Conservation (phyloP, 2,113 vertebrate species). For the Platycercus adscitus region DNA sequence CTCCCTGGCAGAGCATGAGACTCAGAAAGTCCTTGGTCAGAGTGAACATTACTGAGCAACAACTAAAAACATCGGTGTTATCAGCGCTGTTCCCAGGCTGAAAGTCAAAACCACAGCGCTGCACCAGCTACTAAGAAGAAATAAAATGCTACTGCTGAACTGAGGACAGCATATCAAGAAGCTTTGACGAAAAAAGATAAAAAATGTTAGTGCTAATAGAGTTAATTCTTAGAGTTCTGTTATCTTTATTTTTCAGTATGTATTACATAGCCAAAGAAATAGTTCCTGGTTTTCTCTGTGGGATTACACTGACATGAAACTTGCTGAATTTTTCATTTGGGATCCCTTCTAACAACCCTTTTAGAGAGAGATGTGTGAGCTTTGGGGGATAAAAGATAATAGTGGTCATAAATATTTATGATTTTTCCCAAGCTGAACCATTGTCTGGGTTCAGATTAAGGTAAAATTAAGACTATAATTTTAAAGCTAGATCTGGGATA, state of each 20-base stretch:
- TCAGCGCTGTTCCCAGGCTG: too few species aligned
- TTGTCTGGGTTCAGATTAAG: neutral
- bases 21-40: too few species aligned
- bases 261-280: neutral
- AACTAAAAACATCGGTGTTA: too few species aligned
- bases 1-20: too few species aligned
- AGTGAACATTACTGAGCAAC: too few species aligned
- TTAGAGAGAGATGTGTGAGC: neutral
- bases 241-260: neutral
- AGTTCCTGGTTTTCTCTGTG: neutral
- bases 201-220: neutral
- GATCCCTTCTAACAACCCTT: neutral
- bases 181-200: neutral
- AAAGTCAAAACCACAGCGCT: too few species aligned
- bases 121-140: too few species aligned
- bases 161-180: neutral
- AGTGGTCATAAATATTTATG: neutral
- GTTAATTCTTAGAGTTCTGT: neutral
- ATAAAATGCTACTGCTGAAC: too few species aligned
- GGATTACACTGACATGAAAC: neutral
- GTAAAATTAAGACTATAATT: neutral
- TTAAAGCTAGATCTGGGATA: neutral
- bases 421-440: neutral
- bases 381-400: neutral
- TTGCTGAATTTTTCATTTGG: neutral